Evolutionary conservation across 1,140 invertebrate genomes (phyloP), one percentile per base, ranked within the genome.

Genomic region (Diprion similis): DNA sequence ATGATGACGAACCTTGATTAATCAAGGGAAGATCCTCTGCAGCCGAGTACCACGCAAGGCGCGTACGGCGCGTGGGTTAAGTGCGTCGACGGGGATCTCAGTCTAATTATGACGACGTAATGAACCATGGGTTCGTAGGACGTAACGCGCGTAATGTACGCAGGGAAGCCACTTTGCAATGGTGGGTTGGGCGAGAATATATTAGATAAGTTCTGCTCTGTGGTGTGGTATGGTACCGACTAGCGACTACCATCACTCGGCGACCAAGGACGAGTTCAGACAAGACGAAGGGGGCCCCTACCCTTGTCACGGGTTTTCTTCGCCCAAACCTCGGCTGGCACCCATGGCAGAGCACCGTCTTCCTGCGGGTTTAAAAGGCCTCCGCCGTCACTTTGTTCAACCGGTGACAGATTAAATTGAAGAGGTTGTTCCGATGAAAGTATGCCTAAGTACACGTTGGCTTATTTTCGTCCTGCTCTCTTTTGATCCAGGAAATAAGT

Each of bases 371-470:
- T 4, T 59, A 13, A 17, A 59, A 17, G 8, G 51, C 3, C 51
- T 59, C 11, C 11, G 11, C 51, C 51, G 80, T 79, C 78, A 78
- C 82, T 85, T 85, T 82, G 81, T 85, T 84, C 84, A 70, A 73
- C 66, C 68, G 77, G 80, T 83, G 83, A 84, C 83, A 78, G 82
- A 78, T 80, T 82, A 83, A 84, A 86, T 86, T 85, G 83, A 85
- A 86, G 11, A 59, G 11, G 3, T 17, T 59, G 11, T 17, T 59
- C 51, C 11, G 6, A 59, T 59, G n/a, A 59, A 17, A 15, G 51
- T 59, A 6, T 37, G 24, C 24, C 24, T 37, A 37, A 37, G 24
- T 37, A 37, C 24, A 6, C 24, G 24, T 37, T 37, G 24, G 2
- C 24, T 37, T 37, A 37, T 37, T 37, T 37, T 3, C 24, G 6